These are phyloP conservation scores for Damaliscus lunatus DNA, from an alignment of 2,113 vertebrate genomes.

Conservation along the genomic window DNA sequence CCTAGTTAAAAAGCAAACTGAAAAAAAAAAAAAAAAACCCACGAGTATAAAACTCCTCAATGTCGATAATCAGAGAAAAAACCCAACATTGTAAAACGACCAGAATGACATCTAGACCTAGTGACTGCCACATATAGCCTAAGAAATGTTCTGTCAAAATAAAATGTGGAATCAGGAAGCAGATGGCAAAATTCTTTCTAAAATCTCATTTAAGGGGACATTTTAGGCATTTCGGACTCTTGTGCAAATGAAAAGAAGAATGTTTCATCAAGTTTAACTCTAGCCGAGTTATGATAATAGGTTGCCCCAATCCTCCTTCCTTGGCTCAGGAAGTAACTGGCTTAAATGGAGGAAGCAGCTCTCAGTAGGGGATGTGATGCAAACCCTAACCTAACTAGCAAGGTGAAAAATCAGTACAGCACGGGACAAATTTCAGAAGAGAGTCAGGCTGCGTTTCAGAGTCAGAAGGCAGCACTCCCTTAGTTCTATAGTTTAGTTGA, in stretches of 20 bases:
- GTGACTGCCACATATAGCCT: not conserved
- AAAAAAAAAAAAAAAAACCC: not conserved
- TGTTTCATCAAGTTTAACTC: not conserved
- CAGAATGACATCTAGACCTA: not conserved
- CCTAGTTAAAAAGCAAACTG: conserved; percentile 24
- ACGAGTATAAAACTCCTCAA: not conserved
- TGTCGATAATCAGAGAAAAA: not conserved
- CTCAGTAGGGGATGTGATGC: not conserved
- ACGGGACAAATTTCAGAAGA: not conserved
- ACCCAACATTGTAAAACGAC: not conserved
- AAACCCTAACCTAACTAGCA: not conserved
- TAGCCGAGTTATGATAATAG: not conserved
- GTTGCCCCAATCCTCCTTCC: not conserved
- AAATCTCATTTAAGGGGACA: not conserved
- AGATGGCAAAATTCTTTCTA: conserved; percentile 22
- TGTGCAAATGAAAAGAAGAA: conserved; percentile 17
- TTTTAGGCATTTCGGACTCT: conserved; percentile 19
- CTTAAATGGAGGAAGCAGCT: not conserved
- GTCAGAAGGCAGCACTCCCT: not conserved
- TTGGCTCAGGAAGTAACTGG: not conserved
- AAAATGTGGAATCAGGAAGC: not conserved
- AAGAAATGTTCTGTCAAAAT: conserved; percentile 22
- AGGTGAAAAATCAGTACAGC: not conserved
- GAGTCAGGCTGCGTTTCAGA: not conserved
- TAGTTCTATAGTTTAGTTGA: not conserved